Percentiles rank a stretch among this genome's conserved stretches.
Conservation (phyloP, 2,888 invertebrate species). For the Ypsolopha sequella region DNA sequence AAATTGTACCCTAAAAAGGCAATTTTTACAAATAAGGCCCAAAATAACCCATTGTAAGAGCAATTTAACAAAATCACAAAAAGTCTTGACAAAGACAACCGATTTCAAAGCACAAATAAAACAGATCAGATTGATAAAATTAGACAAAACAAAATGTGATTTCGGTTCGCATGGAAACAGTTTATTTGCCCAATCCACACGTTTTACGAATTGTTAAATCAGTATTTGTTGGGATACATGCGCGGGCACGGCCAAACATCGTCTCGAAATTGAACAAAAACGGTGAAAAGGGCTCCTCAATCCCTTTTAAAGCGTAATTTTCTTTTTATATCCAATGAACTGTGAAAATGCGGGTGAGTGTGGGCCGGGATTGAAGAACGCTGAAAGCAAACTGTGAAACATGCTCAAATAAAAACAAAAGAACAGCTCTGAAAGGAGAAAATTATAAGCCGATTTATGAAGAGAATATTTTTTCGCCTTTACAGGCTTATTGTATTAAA, state of each 20-base stretch:
- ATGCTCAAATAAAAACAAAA: slow-evolving; percentile 24
- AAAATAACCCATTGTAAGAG: no score
- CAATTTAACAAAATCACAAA: no score
- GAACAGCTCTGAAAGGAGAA: slow-evolving; percentile 9
- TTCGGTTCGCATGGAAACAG: not conserved
- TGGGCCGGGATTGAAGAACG: slow-evolving; percentile 13
- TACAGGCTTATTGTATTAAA: slow-evolving; percentile 12
- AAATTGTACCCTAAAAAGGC: no score
- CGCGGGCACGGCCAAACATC: slow-evolving; percentile 26
- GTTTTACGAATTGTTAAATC: slow-evolving; percentile 31
- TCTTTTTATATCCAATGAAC: slow-evolving; percentile 53
- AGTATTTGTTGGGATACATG: slow-evolving; percentile 39
- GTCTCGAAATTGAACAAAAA: slow-evolving; percentile 35
- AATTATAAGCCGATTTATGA: slow-evolving; percentile 17
- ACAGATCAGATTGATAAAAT: no score
- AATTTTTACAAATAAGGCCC: no score
- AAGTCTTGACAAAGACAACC: no score
- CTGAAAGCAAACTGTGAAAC: slow-evolving; percentile 25
- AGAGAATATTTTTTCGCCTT: slow-evolving; percentile 10
- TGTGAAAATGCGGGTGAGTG: slow-evolving; percentile 40
- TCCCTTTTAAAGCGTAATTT: slow-evolving; percentile 49
- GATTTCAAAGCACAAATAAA: no score
- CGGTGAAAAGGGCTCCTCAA: slow-evolving; percentile 36
- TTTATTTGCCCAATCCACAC: slow-evolving; percentile 14
- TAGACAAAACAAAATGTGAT: not conserved